phyloP scores from a whole-genome alignment of 2,888 invertebrate species.

The Drosophila mayaguana region DNA sequence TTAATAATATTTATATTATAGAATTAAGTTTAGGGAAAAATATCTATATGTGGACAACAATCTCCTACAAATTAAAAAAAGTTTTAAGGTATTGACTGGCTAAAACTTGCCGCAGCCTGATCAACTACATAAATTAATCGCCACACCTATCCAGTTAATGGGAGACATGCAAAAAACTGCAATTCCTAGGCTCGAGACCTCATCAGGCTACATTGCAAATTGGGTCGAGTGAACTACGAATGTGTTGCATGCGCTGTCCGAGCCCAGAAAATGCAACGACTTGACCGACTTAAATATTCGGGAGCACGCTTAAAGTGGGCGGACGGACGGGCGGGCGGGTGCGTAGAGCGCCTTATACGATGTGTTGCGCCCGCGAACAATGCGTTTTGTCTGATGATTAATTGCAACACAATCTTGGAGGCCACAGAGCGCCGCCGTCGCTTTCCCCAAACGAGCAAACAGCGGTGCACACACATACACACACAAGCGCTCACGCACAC shows the following conservation, averaged over 20 bases:
- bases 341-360: constrained; percentile 29
- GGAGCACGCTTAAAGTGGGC: constrained; percentile 50
- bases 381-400: constrained; percentile 78
- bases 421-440: constrained; percentile 62
- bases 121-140: not conserved
- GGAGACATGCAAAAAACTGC: not conserved
- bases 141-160: constrained; percentile 16
- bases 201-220: constrained; percentile 23
- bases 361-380: constrained; percentile 59
- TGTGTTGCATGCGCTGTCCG: constrained; percentile 17
- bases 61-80: too few relatives aligned
- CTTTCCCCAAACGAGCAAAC: constrained; percentile 66
- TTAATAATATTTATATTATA: not conserved
- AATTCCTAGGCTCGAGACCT: not conserved
- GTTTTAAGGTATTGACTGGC: too few relatives aligned
- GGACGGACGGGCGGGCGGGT: constrained; percentile 25
- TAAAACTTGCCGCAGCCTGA: not conserved
- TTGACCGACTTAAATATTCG: constrained; percentile 72
- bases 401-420: constrained; percentile 76
- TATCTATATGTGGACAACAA: not conserved
- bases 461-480: constrained; percentile 14
- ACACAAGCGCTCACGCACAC: not conserved
- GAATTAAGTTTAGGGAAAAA: not conserved
- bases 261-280: constrained; percentile 30
- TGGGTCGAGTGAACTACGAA: constrained; percentile 30